A percentile compares a stretch with the other conserved stretches of the same genome.
Conservation (phyloP, 2,888 invertebrate genomes). For the Metalampra italica region DNA sequence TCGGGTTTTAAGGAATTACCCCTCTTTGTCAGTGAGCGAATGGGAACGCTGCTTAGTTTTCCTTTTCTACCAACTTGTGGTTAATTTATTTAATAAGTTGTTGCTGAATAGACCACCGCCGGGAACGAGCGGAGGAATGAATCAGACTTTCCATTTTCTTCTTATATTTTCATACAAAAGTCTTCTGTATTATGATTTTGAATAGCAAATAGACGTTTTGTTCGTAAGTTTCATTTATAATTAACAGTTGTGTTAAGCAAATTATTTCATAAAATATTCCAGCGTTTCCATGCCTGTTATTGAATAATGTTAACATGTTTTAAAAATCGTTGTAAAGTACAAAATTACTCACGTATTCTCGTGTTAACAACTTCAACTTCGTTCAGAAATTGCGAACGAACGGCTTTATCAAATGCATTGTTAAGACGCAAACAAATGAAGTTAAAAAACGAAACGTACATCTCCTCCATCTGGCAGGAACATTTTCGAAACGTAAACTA, state of each 20-base stretch:
- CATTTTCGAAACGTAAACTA: neutral
- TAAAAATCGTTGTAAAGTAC: neutral
- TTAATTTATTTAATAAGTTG: constrained; percentile 77
- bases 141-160: constrained; percentile 61
- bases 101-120: constrained; percentile 62
- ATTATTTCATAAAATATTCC: no score
- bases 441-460: constrained; percentile 14
- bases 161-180: constrained; percentile 32
- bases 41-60: constrained; percentile 62
- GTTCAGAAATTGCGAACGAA: constrained; percentile 4
- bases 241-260: neutral
- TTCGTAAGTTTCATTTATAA: constrained; percentile 24
- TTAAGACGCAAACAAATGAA: constrained; percentile 10
- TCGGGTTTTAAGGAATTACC: constrained; percentile 67
- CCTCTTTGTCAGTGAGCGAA: constrained; percentile 53
- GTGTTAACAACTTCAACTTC: constrained; percentile 5
- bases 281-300: constrained; percentile 13
- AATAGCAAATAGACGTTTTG: constrained; percentile 32
- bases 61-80: constrained; percentile 68
- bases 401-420: constrained; percentile 12
- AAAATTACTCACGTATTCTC: constrained; percentile 11
- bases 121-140: constrained; percentile 52
- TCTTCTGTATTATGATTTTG: constrained; percentile 34
- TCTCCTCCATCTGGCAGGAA: constrained; percentile 1
- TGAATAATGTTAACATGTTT: constrained; percentile 1